Base-by-base conservation (phyloP, 2,113 vertebrate genomes). In the Trichomycterus rosablanca region DNA sequence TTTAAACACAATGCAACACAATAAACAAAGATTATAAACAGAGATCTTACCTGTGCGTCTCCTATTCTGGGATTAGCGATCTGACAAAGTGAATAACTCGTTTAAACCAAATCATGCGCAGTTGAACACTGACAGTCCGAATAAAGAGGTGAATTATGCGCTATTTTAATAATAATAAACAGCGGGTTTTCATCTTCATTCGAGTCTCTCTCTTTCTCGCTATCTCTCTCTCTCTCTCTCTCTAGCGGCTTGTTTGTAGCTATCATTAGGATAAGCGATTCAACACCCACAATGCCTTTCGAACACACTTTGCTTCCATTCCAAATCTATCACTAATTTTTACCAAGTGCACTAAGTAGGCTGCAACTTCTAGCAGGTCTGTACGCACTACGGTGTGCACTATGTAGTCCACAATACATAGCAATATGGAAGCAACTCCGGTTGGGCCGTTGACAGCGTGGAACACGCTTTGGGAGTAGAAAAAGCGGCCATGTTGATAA, bases 21-120 rank as follows among this genome's bases (percentile, higher is more conserved):
- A 28, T 2, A 7, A 15, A 7, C 4, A 15, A 20, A 20, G n/a
- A 40, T n/a, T 40, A 40, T 10, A 34, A 42, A 14, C 30, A 7
- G 3, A 43, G 37, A 12, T 49, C 81, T 84, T 78, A 87, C 84
- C 78, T 67, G 75, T 52, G 65, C 35, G 45, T 54, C 55, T 66
- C 50, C 71, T 63, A 66, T 76, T 68, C 68, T 48, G 69, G 71
- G 56, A 67, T 67, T 22, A 70, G 70, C 44, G 60, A 64, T 43
- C 68, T 19, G 55, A 19, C 59, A 68, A 68, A 68, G 76, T 79
- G 75, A 65, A 66, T 49, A 28, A 45, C 20, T 66, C 49, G 23
- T 59, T 70, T 76, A 80, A 80, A 73, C 57, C 78, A 48, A 63
- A 57, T 59, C 59, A 57, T 39, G 59, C 66, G 59, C 74, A 52